Conservation (phyloP, 2,113 vertebrate genomes). For the Ivindomyrus marchei region DNA sequence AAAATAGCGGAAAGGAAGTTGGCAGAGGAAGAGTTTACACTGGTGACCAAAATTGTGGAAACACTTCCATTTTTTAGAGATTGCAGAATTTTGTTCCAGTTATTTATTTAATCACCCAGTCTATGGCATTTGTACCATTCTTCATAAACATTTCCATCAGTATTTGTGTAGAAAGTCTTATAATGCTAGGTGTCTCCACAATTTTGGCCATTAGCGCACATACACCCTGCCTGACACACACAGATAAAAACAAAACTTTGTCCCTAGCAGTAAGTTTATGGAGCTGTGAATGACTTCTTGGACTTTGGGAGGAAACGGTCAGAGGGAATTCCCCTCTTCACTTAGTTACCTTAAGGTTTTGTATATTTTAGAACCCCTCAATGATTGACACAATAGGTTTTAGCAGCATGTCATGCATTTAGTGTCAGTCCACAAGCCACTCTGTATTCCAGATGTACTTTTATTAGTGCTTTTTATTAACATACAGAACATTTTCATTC, state of each 20-base stretch:
- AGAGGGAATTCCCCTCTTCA: not conserved
- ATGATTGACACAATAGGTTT: not conserved
- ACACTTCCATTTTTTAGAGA: no score
- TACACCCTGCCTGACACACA: not conserved
- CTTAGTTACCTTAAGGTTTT: not conserved
- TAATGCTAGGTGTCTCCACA: not conserved
- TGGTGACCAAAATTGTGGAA: no score
- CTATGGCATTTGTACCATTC: not conserved
- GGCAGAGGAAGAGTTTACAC: not conserved
- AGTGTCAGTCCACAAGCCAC: not conserved
- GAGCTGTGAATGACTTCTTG: not conserved
- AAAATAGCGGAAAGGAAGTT: not conserved
- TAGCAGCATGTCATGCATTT: not conserved
- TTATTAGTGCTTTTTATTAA: not conserved
- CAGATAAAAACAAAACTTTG: not conserved
- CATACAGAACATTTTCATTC: not conserved
- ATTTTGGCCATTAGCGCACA: not conserved
- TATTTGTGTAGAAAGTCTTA: not conserved
- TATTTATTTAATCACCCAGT: not conserved
- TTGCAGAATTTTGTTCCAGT: not conserved
- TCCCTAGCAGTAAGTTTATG: not conserved
- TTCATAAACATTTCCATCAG: not conserved
- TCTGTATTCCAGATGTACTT: not conserved
- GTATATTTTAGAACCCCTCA: not conserved
- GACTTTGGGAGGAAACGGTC: not conserved